Evolutionary conservation across 35 echinoderm and acorn worm species (phyloP).

Genomic region (Anneissia japonica): DNA sequence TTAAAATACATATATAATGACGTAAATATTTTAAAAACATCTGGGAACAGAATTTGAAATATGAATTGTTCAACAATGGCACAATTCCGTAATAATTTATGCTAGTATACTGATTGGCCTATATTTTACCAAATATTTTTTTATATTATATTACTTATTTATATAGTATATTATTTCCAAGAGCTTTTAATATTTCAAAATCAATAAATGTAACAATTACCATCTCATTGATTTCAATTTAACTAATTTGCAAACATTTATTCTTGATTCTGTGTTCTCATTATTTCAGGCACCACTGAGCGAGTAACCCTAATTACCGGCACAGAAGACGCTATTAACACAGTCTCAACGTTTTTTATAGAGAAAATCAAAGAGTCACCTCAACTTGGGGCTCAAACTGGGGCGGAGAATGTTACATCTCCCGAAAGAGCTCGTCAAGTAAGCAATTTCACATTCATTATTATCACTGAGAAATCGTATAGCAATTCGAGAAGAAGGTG

Average conservation of each 20-base stretch:
- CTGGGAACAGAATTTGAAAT: too few relatives aligned
- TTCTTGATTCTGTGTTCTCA: constrained; percentile 4
- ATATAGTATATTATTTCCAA: too few relatives aligned
- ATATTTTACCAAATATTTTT: too few relatives aligned
- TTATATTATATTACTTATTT: too few relatives aligned
- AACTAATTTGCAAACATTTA: neutral
- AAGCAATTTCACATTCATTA: neutral
- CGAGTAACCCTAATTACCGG: constrained; percentile 85
- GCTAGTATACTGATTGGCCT: too few relatives aligned
- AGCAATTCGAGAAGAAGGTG: too few relatives aligned
- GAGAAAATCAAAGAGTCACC: constrained; percentile 97
- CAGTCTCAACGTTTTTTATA: constrained; percentile 66
- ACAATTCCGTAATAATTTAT: too few relatives aligned
- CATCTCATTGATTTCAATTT: neutral
- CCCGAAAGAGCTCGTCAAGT: constrained; percentile 98
- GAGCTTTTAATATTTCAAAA: too few relatives aligned
- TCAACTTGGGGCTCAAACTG: constrained; percentile 80
- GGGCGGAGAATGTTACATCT: constrained; percentile 67
- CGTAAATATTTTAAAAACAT: too few relatives aligned
- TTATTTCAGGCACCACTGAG: constrained; percentile 84
- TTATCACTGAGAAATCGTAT: neutral
- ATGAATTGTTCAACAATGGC: too few relatives aligned
- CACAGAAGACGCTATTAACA: constrained; percentile 83
- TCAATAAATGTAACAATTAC: neutral
- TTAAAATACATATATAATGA: too few relatives aligned